Base-by-base conservation (phyloP, 2,797 vertebrate species). In the Protonibea diacanthus region DNA sequence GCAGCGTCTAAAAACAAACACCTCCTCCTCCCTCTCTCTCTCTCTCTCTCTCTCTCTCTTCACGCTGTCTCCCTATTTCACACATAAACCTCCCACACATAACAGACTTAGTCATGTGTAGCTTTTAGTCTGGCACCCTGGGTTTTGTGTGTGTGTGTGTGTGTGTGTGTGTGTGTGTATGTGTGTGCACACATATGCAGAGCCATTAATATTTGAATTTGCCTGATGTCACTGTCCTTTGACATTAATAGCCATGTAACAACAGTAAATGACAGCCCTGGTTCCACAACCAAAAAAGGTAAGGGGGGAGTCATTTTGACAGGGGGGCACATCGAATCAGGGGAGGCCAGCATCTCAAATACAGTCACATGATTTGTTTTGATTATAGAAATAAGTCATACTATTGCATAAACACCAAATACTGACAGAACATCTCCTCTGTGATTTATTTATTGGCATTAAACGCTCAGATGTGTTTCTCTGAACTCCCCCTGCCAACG, bases 11-110 rank as follows among this genome's bases (percentile, higher is more conserved):
- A 82, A 92, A 81, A 83, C 72, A 85, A 81, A 82, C 59, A 53
- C 52, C 71, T 55, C 56, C 66, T 40, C 38, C 47, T 11, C 60
- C 25, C 48, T 56, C 53, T 44, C 2, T 11, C 60, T 38, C 48
- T 56, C 53, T 44, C 2, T 7, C 60, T 48, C 48, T 56, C 53
- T 33, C 25, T 27, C 25, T 27, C 25, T 27, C 25, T 85, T 73
- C 76, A 55, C 29, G 4, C 84, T 48, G 72, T 78, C 76, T 88
- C 77, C 66, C 74, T 76, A 29, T 88, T 87, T 90, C 83, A 87
- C 86, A 88, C 79, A 84, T 77, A 74, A 79, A 74, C 76, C 88
- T 87, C 86, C 86, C 77, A 86, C 87, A 81, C 74, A 74, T 52
- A 81, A 81, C 85, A 82, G 71, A 81, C 77, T 82, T 82, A 85